Conservation (phyloP, 2,113 vertebrate species). For the Thunnus thynnus region DNA sequence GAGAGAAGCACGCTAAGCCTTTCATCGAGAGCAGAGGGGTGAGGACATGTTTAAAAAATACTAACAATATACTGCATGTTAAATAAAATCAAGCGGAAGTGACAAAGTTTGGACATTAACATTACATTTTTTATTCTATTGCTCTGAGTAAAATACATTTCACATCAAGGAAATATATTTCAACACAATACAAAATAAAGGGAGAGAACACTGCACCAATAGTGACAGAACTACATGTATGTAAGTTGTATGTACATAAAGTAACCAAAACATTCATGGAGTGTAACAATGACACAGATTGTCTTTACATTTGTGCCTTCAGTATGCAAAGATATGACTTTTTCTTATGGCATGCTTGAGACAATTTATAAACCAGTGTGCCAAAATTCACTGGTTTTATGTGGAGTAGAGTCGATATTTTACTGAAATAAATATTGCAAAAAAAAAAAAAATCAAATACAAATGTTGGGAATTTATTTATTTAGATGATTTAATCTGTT, state of each 20-base stretch:
- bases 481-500: background rate
- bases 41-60: background rate
- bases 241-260: slow-evolving; percentile 32
- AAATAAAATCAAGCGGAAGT: slow-evolving; percentile 14
- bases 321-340: slow-evolving; percentile 27
- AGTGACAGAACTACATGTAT: slow-evolving; percentile 37
- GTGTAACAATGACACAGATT: slow-evolving; percentile 51
- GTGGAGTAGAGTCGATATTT: background rate
- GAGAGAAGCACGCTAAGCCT: background rate
- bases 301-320: slow-evolving; percentile 54
- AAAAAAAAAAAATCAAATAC: background rate
- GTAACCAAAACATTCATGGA: slow-evolving; percentile 59
- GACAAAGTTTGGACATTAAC: slow-evolving; percentile 8
- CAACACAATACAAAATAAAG: slow-evolving; percentile 72
- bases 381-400: background rate
- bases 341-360: background rate
- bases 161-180: slow-evolving; percentile 64
- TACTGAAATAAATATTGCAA: background rate
- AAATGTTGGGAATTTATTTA: slow-evolving; percentile 12
- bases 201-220: slow-evolving; percentile 54
- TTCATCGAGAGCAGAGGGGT: background rate
- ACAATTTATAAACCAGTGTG: slow-evolving; percentile 1
- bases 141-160: slow-evolving; percentile 76
- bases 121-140: slow-evolving; percentile 77
- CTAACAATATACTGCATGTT: background rate